Evolutionary conservation across 1,140 invertebrate species (phyloP).

Genomic region (Heliconius hermathena): DNA sequence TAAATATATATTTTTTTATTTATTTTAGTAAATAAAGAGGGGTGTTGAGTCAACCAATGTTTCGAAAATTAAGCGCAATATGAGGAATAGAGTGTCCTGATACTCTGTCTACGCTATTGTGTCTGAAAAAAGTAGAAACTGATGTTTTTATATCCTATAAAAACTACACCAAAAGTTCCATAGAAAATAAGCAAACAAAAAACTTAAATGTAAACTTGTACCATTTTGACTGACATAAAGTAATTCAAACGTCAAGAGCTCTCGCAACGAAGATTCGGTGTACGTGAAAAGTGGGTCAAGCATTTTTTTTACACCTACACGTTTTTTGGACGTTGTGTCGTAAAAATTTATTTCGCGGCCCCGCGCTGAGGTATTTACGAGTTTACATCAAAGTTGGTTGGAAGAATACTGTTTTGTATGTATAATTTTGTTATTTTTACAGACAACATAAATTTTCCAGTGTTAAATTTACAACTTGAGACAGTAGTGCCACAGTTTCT

Average conservation of each 20-base stretch:
- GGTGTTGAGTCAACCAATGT: too few relatives aligned
- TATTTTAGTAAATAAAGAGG: too few relatives aligned
- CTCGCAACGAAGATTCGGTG: slow-evolving; percentile 39
- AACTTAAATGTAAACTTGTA: slow-evolving; percentile 33
- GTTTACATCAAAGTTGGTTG: background rate
- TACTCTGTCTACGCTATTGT: too few relatives aligned
- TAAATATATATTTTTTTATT: too few relatives aligned
- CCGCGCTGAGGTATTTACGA: background rate
- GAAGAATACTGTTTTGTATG: background rate
- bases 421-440: background rate
- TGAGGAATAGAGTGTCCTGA: too few relatives aligned
- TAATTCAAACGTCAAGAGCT: slow-evolving; percentile 39
- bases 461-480: background rate
- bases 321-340: slow-evolving; percentile 25
- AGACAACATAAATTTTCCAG: background rate
- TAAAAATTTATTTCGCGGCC: slow-evolving; percentile 22
- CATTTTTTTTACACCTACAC: slow-evolving; percentile 31
- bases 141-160: background rate
- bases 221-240: slow-evolving; percentile 41
- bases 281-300: slow-evolving; percentile 40
- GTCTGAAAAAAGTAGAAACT: too few relatives aligned
- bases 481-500: too few relatives aligned
- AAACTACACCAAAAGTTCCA: slow-evolving; percentile 4
- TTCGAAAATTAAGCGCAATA: too few relatives aligned
- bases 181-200: slow-evolving; percentile 24